Evolutionary conservation across 2,113 vertebrate genomes (phyloP).

Genomic region (Eidolon helvum): DNA sequence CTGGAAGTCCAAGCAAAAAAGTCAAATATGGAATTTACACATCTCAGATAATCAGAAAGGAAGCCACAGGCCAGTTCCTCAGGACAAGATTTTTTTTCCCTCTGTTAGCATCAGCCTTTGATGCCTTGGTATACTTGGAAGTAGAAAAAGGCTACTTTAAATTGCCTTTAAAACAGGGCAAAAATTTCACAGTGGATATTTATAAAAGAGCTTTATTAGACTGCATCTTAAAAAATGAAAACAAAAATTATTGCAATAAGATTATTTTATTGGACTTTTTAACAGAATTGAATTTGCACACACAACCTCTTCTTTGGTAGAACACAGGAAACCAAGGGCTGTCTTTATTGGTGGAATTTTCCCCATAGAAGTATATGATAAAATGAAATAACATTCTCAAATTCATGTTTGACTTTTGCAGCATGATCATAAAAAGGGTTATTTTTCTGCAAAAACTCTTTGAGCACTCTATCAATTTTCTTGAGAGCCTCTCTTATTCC

Average conservation of each 20-base stretch:
- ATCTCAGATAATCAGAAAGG: neutral
- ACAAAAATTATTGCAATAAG: neutral
- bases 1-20: neutral
- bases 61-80: neutral
- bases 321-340: neutral
- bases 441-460: constrained; percentile 34
- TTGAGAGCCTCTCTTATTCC: constrained; percentile 31
- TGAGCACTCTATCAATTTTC: constrained; percentile 45
- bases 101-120: neutral
- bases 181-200: constrained; percentile 1
- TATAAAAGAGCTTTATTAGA: neutral
- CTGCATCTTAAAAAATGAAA: neutral
- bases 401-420: constrained; percentile 41
- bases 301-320: neutral
- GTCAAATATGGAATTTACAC: neutral
- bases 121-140: neutral
- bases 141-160: constrained; percentile 23
- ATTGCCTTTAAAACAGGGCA: neutral
- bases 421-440: constrained; percentile 29
- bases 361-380: neutral
- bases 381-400: constrained; percentile 10
- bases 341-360: constrained; percentile 33
- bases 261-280: neutral
- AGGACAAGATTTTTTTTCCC: neutral
- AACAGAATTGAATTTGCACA: neutral